Evolutionary conservation across 1,140 invertebrate genomes (phyloP).

Genomic region (Dinoponera quadriceps): DNA sequence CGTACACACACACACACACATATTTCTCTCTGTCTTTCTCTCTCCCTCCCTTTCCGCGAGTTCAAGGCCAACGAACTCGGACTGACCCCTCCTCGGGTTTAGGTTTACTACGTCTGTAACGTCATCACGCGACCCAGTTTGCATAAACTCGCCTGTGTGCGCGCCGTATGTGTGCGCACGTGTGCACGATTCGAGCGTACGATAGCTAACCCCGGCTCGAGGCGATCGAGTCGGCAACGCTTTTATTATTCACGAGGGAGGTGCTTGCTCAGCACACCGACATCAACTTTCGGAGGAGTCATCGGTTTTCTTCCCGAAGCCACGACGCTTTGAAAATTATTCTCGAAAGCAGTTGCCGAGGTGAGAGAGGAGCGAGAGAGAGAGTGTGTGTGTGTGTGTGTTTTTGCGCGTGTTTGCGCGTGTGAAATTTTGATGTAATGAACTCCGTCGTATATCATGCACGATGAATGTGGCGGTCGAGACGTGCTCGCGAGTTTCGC

Average conservation of each 20-base stretch:
- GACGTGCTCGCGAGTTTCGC: neutral
- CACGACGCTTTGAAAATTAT: neutral
- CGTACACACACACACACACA: no score
- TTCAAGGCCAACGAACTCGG: slow-evolving; percentile 59
- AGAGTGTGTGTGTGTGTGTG: no score
- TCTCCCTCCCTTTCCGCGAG: neutral
- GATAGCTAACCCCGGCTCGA: slow-evolving; percentile 21
- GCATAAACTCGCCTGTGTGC: slow-evolving; percentile 8
- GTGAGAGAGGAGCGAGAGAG: no score
- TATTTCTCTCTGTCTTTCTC: neutral
- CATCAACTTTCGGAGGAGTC: slow-evolving; percentile 47
- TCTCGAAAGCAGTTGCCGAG: neutral
- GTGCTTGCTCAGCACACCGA: slow-evolving; percentile 39
- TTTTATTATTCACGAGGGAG: slow-evolving; percentile 56
- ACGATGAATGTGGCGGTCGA: neutral
- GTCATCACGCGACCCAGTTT: slow-evolving; percentile 58
- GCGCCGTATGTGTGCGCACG: neutral
- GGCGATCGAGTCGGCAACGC: slow-evolving; percentile 44
- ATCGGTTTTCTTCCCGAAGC: slow-evolving; percentile 35
- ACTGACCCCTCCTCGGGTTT: slow-evolving; percentile 44
- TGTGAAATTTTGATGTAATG: slow-evolving; percentile 14
- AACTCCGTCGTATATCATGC: neutral
- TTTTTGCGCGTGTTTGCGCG: neutral
- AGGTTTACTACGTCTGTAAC: slow-evolving; percentile 33
- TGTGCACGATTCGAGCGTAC: slow-evolving; percentile 5